A percentile compares a stretch with the other conserved stretches of the same genome.
Conservation (phyloP, 1,140 invertebrate genomes). For the Lasaia peninsularis region DNA sequence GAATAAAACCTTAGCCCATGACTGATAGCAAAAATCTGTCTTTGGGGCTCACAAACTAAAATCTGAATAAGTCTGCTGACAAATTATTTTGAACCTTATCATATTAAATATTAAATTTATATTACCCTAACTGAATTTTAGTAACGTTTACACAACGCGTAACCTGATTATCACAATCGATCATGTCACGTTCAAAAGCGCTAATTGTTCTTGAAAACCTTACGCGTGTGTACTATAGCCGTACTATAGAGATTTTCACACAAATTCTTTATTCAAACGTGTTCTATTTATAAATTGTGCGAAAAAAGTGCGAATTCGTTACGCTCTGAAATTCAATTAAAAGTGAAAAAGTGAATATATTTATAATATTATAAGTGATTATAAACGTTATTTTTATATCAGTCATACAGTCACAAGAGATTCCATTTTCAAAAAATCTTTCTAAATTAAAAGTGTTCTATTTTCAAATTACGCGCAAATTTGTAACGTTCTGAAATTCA, state of each 20-base stretch:
- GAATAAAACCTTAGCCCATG: background rate
- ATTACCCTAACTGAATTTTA: background rate
- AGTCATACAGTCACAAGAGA: too few species aligned
- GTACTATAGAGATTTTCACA: background rate
- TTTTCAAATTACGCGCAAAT: too few species aligned
- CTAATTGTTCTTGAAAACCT: conserved; percentile 38
- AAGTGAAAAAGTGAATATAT: background rate
- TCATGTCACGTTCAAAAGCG: conserved; percentile 28
- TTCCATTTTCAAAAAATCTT: too few species aligned
- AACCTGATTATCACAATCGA: conserved; percentile 27
- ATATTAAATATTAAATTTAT: background rate
- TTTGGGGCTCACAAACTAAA: background rate
- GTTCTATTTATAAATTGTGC: background rate
- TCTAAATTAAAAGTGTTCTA: too few species aligned
- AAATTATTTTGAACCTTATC: conserved; percentile 6
- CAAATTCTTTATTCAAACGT: background rate
- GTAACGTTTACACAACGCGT: background rate
- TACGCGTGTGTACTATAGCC: conserved; percentile 18
- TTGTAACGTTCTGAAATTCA: too few species aligned
- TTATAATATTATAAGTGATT: background rate
- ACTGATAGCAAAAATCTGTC: background rate
- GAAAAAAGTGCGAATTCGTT: background rate
- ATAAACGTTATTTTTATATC: background rate
- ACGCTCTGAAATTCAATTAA: background rate
- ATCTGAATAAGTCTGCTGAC: background rate